Conservation (phyloP, 2,797 vertebrate species). For the Avahi laniger region DNA sequence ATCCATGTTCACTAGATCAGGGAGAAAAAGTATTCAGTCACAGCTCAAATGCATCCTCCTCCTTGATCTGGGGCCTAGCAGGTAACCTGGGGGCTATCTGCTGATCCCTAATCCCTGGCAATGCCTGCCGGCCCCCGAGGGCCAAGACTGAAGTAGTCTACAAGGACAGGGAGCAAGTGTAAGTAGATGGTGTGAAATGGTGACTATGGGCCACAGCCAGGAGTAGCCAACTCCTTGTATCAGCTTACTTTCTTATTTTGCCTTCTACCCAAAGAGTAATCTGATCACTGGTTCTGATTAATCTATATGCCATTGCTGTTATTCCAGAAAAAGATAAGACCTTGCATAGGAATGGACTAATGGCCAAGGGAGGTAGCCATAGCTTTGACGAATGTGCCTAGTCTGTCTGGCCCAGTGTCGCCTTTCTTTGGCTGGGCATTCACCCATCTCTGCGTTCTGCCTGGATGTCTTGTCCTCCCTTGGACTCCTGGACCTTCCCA, state of each 20-base stretch:
- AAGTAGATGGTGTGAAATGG: not conserved
- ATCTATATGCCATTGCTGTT: not conserved
- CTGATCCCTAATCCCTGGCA: not conserved
- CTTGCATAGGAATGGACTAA: not conserved
- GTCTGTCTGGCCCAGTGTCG: not conserved
- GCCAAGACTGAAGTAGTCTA: not conserved
- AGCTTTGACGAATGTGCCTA: not conserved
- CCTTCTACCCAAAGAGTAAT: not conserved
- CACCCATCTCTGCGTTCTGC: not conserved
- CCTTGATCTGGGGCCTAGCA: not conserved
- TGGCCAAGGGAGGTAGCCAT: not conserved
- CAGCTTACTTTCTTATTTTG: not conserved
- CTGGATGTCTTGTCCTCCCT: not conserved
- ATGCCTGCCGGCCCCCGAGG: not conserved
- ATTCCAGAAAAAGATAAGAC: constrained; percentile 18
- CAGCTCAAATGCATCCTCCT: not conserved
- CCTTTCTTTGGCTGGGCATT: not conserved
- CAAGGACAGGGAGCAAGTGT: not conserved
- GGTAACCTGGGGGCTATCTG: not conserved
- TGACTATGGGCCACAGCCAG: not conserved
- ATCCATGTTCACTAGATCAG: not conserved
- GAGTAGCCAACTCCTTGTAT: not conserved
- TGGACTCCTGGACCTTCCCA: not conserved
- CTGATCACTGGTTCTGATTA: not conserved
- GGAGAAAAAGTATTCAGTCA: not conserved